Evolutionary conservation across 1,140 invertebrate genomes (phyloP), one percentile per base, ranked within the genome.

Genomic region (Anastatus disparis): DNA sequence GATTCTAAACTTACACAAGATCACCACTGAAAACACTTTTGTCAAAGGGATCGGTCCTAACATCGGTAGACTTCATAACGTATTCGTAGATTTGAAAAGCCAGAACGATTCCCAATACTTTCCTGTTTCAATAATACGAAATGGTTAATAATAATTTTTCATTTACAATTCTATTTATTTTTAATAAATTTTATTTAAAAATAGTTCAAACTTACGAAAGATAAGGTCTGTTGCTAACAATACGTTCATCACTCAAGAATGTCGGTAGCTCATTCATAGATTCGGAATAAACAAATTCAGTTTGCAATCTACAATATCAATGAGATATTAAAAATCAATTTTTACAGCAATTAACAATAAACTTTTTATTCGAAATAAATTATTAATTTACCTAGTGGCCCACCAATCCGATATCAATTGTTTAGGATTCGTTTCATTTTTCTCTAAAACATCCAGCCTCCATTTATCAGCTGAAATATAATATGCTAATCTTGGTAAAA

Each of bases 391-490:
- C 87, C 88, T 88, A 78, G 87, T 79, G 77, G 86, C 38, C 84
- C 86, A 79, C 85, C 85, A 84, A 78, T 80, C 77, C 22, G 70
- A 52, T 8, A 71, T 50, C 27, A 83, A 58, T 52, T 81, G 79
- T 64, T 48, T 74, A 2, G 75, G 68, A 76, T 78, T 82, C 73
- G 77, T 84, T 73, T 73, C 76, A 64, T 79, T 80, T 48, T 85
- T 84, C 77, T 84, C 82, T n/a, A 89, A 77, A 40, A 87, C 79
- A 67, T 89, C 82, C 20, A 90, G 76, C 76, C 89, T 85, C 89
- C 89, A 90, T 73, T 84, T 82, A 71, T 91, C 89, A 2, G 84
- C 88, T 10, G 86, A 82, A n/a, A 88, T 77, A 72, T 90, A 90
- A 76, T 88, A 90, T 44, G 89, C 85, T 74, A 90, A 79, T 67